A percentile compares a stretch with the other conserved stretches of the same genome.
These are phyloP conservation scores for Orientallactaga sibirica DNA, from an alignment of 2,797 vertebrate genomes.

Conservation along the genomic window DNA sequence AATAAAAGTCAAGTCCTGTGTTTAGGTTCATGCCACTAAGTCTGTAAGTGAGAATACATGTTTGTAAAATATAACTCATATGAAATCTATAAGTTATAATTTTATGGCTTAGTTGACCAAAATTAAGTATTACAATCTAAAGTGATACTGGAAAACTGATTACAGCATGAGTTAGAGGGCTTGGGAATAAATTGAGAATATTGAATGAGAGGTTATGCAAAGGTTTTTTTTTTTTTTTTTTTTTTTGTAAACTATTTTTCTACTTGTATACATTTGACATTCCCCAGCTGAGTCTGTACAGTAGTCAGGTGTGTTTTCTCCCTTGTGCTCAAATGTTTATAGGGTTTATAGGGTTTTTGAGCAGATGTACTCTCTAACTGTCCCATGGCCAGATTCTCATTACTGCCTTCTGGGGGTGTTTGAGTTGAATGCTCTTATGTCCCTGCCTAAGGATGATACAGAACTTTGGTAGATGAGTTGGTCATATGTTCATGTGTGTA, in stretches of 20 bases:
- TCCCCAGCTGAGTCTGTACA: background rate
- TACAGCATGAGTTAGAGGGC: background rate
- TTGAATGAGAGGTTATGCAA: background rate
- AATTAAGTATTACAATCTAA: constrained; percentile 42
- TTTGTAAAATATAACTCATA: constrained; percentile 54
- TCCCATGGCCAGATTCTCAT: background rate
- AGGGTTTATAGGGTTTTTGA: constrained; percentile 27
- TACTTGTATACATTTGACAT: background rate
- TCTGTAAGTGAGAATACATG: constrained; percentile 42
- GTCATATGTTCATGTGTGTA: background rate
- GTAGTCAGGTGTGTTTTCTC: background rate
- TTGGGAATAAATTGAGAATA: background rate
- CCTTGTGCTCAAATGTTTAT: background rate
- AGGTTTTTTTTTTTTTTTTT: background rate
- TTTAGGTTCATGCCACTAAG: constrained; percentile 59
- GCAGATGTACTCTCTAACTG: background rate
- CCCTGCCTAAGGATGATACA: background rate
- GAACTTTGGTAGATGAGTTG: background rate
- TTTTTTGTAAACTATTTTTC: background rate
- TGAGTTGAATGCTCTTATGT: background rate
- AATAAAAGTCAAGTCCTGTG: constrained; percentile 49
- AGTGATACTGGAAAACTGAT: constrained; percentile 55
- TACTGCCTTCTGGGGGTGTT: background rate
- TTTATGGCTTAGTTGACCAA: constrained; percentile 42
- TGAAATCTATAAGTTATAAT: constrained; percentile 27